Percentiles rank a stretch among this genome's conserved stretches.
These are phyloP conservation scores for Podarcis lilfordi DNA, from an alignment of 2,797 vertebrate genomes.

Conservation along the genomic window DNA sequence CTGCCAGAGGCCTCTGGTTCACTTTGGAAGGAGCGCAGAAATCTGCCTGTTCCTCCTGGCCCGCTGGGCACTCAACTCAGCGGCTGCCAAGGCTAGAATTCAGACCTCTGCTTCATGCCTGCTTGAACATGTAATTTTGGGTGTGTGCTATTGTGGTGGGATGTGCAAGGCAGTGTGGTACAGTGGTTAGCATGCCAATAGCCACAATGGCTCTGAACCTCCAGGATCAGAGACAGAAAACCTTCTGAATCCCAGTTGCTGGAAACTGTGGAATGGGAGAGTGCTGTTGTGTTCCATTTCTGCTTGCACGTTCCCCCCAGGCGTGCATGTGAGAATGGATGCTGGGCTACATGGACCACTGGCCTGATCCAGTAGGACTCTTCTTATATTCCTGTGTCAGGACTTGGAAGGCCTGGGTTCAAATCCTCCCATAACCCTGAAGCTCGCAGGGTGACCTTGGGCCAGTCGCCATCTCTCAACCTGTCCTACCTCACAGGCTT, in stretches of 20 bases:
- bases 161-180: neutral
- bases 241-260: too few relatives aligned
- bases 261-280: too few relatives aligned
- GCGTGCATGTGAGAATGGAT: neutral
- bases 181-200: too few relatives aligned
- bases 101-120: neutral
- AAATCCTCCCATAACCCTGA: too few relatives aligned
- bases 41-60: neutral
- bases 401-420: too few relatives aligned
- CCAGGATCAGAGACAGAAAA: too few relatives aligned
- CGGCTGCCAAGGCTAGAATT: neutral
- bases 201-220: too few relatives aligned
- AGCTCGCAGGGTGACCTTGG: too few relatives aligned
- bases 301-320: too few relatives aligned
- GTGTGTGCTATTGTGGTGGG: neutral
- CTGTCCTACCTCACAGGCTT: too few relatives aligned
- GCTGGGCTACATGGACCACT: neutral
- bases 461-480: too few relatives aligned
- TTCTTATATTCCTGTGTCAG: neutral
- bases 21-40: neutral
- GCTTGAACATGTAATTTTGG: neutral
- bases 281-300: too few relatives aligned
- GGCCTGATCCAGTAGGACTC: neutral
- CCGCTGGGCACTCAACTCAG: neutral
- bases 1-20: neutral